Base-by-base conservation (phyloP, 1,140 invertebrate species). In the Elymnias hypermnestra region DNA sequence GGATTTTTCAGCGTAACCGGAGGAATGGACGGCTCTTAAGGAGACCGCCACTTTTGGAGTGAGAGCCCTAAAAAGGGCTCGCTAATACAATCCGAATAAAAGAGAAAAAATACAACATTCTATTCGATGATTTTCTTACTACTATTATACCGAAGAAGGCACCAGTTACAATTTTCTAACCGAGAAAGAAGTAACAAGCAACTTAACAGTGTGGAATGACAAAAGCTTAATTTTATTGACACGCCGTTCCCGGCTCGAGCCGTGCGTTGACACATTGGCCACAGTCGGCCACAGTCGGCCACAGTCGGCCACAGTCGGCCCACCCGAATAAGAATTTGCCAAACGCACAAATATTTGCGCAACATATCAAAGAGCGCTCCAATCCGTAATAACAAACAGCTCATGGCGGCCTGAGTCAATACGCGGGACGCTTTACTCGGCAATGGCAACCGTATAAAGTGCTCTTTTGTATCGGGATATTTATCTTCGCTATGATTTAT, bases 341-440 rank as follows among this genome's bases (percentile, higher is more conserved):
- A 43, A 44, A 48, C 44, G 40, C 10, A 19, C 42, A 46, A 53
- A 53, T 23, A 53, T 52, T 52, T 52, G 35, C 49, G 17, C 26
- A 19, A 44, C 41, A 53, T 41, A 54, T 54, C 52, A 49, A 43
- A 44, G 44, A 47, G 41, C 29, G 45, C 49, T 38, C 40, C 31
- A 49, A 54, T 54, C 45, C 44, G 40, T 49, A 42, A 53, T 47
- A 38, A 48, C 46, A 54, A 48, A 48, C 44, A 44, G 37, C 52
- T 54, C 43, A 42, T 38, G 46, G 40, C 45, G 31, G 49, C 19
- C 28, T 40, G 35, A 33, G 39, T 40, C 19, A 54, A 54, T 49
- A 54, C 48, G 29, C 42, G 7, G 33, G 38, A 45, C 18, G 42
- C 15, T 36, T 36, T 45, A 36, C 14, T 23, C 13, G 23, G 29